Conservation (phyloP, 2,888 invertebrate species). For the Gisinianus flammeolus region DNA sequence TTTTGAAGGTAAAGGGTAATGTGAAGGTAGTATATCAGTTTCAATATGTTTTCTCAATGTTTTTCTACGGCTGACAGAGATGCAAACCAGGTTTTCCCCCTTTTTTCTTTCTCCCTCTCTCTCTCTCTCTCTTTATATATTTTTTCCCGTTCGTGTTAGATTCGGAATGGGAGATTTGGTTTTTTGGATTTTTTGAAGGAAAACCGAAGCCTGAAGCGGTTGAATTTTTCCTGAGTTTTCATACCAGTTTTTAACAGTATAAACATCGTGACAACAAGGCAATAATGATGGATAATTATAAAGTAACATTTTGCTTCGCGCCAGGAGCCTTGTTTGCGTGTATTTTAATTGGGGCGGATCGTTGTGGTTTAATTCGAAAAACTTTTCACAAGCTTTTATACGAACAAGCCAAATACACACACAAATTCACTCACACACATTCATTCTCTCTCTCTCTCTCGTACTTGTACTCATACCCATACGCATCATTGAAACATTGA, state of each 20-base stretch:
- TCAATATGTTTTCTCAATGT: conserved; percentile 22
- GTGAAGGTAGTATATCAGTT: conserved; percentile 3
- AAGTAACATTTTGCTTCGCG: conserved; percentile 58
- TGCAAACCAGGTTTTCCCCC: conserved; percentile 23
- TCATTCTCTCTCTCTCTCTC: background rate
- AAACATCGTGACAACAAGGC: conserved; percentile 59
- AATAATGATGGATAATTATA: conserved; percentile 58
- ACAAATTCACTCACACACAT: no score
- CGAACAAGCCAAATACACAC: no score
- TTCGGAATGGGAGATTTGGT: background rate
- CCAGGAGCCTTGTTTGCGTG: conserved; percentile 58
- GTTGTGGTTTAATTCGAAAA: conserved; percentile 49
- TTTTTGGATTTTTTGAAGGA: conserved; percentile 33
- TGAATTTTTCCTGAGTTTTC: conserved; percentile 45
- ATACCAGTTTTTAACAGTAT: conserved; percentile 46
- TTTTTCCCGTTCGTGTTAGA: conserved; percentile 21
- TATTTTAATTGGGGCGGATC: conserved; percentile 56
- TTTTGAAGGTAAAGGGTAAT: no score
- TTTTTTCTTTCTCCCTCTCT: conserved; percentile 18
- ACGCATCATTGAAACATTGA: background rate
- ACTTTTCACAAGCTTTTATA: conserved; percentile 6
- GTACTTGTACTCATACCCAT: background rate
- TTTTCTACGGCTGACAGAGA: conserved; percentile 33
- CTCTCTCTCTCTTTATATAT: background rate
- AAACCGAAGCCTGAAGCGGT: conserved; percentile 45